A percentile compares a stretch with the other conserved stretches of the same genome.
Conservation (phyloP, 64 coral and sea anemone genomes). For the Platygyra sinensis region DNA sequence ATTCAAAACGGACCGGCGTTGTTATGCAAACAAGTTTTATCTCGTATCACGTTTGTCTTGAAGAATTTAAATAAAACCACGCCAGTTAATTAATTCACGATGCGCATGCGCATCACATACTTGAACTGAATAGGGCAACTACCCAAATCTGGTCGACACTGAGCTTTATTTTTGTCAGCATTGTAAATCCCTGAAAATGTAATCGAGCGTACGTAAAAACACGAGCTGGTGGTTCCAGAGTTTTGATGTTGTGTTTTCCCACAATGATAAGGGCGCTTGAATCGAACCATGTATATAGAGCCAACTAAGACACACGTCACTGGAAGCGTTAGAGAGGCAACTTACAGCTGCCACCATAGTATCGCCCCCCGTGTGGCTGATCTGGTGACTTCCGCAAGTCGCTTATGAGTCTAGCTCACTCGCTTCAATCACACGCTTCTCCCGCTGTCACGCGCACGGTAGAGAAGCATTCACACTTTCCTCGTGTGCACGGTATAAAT, state of each 20-base stretch:
- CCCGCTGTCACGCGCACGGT: constrained; percentile 26
- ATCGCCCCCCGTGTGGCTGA: constrained; percentile 11
- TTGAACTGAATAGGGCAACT: too few species aligned
- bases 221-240: too few species aligned
- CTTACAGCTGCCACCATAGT: constrained; percentile 6
- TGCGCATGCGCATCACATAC: neutral
- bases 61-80: neutral
- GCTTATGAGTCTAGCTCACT: constrained; percentile 12
- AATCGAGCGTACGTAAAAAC: too few species aligned
- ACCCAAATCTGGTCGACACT: too few species aligned
- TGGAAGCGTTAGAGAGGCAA: constrained; percentile 33
- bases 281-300: neutral
- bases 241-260: neutral
- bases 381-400: constrained; percentile 15
- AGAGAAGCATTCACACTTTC: constrained; percentile 4
- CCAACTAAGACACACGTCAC: fast-evolving
- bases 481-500: constrained; percentile 20
- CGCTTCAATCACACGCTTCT: neutral
- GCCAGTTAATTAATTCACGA: neutral
- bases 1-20: neutral
- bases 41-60: neutral
- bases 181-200: too few species aligned
- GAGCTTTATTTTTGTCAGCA: too few species aligned
- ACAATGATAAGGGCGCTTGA: neutral
- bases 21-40: neutral